Base-by-base conservation (phyloP, 1,140 invertebrate genomes). In the Brachionus calyciflorus region DNA sequence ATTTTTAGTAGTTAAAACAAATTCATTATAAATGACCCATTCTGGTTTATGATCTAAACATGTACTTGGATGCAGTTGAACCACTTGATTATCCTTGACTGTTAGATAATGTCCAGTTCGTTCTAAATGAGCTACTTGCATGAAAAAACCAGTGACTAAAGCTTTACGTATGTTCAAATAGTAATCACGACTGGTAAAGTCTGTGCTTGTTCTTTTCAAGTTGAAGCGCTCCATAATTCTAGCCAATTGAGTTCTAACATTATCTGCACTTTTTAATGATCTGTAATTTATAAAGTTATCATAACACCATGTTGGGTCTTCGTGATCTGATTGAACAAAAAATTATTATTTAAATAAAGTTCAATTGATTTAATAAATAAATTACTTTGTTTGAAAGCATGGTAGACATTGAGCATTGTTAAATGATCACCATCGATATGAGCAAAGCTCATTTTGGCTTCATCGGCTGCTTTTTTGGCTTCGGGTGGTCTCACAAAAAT, bases 21-120 rank as follows among this genome's bases (percentile, higher is more conserved):
- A 99, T 87, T 99, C 97, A 86, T 99, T 98, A 86, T 99, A 99
- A 63, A 99, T 90, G 17, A 98, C 96, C 96, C 96, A 99, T 83
- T 99, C 96, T 2, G 97, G 97, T 87, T 98, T 98, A 85, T 99
- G 96, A 86, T 98, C 96, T 14, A 99, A 87, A 85, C 95, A 98
- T 17, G 95, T 98, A 55, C 95, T 98, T 0, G 97, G 97, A 88
- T 99, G 97, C 12, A 99, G 88, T 84, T 98, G 95, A 7, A 99
- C 96, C 70, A 94, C 90, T 88, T 99, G 97, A 86, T 98, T 98
- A 87, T 99, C 97, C 84, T 99, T 99, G 51, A 98, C 94, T 14
- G 96, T 99, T 78, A 98, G 87, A 86, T 99, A 99, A 85, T 98
- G 94, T 0, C 95, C 94, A 6, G 91, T 95, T 78, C 93, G 87